A percentile compares a stretch with the other conserved stretches of the same genome.
These are phyloP conservation scores for Embidobia sp. DNA, from an alignment of 2,888 invertebrate species.

Conservation along the genomic window DNA sequence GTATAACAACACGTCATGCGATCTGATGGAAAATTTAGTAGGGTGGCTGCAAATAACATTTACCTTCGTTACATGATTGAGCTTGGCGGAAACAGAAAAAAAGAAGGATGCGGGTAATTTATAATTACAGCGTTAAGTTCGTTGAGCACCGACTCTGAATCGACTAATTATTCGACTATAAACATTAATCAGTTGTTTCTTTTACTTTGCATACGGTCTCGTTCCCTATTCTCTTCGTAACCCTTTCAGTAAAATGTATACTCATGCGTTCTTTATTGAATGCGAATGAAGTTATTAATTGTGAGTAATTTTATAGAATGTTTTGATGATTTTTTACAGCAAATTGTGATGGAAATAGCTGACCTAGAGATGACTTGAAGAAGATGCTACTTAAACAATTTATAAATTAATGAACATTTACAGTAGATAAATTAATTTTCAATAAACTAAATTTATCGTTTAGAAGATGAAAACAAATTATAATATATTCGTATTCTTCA, in stretches of 20 bases:
- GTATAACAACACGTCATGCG: slow-evolving; percentile 38
- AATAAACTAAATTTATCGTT: too few species aligned
- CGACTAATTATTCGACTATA: slow-evolving; percentile 33
- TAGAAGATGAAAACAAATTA: too few species aligned
- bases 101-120: slow-evolving; percentile 19
- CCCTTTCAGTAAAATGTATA: slow-evolving; percentile 2
- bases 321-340: too few species aligned
- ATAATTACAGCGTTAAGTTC: slow-evolving; percentile 31
- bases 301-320: not conserved
- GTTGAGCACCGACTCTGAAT: slow-evolving; percentile 6
- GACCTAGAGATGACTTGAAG: too few species aligned
- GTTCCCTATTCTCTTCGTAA: not conserved
- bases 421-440: too few species aligned
- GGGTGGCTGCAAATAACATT: slow-evolving; percentile 34
- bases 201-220: not conserved
- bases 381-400: too few species aligned
- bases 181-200: slow-evolving; percentile 24
- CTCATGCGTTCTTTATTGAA: slow-evolving; percentile 1
- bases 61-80: slow-evolving; percentile 25
- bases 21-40: slow-evolving; percentile 48
- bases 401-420: too few species aligned
- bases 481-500: too few species aligned
- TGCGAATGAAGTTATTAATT: slow-evolving; percentile 5
- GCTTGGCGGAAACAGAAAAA: not conserved
- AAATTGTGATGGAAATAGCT: too few species aligned